A percentile compares a stretch with the other conserved stretches of the same genome.
These are phyloP conservation scores for Prorops nasuta DNA, from an alignment of 1,140 invertebrate species.

Conservation along the genomic window DNA sequence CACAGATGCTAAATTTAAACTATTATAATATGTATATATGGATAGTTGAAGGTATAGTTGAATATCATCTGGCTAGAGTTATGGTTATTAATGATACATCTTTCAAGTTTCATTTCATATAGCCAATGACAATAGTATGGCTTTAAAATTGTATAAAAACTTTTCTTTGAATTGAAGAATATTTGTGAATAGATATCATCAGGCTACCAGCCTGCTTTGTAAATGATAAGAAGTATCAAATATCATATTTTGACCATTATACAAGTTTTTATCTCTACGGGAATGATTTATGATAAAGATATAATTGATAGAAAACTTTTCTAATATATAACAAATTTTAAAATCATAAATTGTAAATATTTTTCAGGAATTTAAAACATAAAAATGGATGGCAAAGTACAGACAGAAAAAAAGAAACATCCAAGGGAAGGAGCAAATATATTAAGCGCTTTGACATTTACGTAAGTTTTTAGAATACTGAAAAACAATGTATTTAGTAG, in stretches of 20 bases:
- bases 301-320: too few species aligned
- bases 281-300: too few species aligned
- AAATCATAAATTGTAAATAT: not conserved
- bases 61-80: not conserved
- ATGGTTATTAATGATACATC: not conserved
- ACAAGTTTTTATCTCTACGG: too few species aligned
- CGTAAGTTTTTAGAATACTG: slow-evolving; percentile 48
- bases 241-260: too few species aligned
- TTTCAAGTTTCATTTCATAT: slow-evolving; percentile 2
- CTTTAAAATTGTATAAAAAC: not conserved
- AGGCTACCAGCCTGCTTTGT: too few species aligned
- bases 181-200: too few species aligned
- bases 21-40: not conserved
- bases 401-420: slow-evolving; percentile 53
- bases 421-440: slow-evolving; percentile 58
- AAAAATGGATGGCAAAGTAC: slow-evolving; percentile 54
- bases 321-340: not conserved
- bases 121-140: not conserved
- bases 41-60: not conserved
- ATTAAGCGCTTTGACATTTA: slow-evolving; percentile 58
- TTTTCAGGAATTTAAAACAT: slow-evolving; percentile 4
- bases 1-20: not conserved
- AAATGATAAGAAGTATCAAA: too few species aligned
- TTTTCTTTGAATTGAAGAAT: too few species aligned
- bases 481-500: not conserved